Evolutionary conservation across 2,888 invertebrate genomes (phyloP).

Genomic region (Apamea crenata): DNA sequence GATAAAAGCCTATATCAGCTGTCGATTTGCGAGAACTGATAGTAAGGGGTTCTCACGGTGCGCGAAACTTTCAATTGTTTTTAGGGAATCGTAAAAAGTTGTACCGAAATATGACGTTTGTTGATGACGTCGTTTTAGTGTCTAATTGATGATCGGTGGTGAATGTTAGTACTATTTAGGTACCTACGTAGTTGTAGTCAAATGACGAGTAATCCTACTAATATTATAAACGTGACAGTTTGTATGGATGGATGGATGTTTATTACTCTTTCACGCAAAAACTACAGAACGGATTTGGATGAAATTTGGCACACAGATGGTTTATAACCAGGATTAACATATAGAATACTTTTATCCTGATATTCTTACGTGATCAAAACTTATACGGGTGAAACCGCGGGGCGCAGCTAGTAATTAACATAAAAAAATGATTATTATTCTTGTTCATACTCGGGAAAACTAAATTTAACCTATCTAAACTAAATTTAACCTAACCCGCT

Average conservation of each 20-base stretch:
- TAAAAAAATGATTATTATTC: neutral
- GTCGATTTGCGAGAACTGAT: slow-evolving; percentile 67
- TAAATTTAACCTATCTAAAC: no score
- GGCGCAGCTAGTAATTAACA: neutral
- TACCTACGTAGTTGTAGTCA: neutral
- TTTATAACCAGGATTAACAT: no score
- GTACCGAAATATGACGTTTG: slow-evolving; percentile 21
- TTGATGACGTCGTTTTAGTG: slow-evolving; percentile 14
- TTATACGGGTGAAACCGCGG: no score
- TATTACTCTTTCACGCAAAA: no score
- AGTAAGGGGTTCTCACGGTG: slow-evolving; percentile 64
- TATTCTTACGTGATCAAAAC: no score
- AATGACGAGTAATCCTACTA: neutral
- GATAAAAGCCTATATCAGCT: slow-evolving; percentile 60
- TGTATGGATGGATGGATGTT: no score
- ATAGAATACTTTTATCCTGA: no score
- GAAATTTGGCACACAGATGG: no score
- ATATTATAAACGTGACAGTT: no score
- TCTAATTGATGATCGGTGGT: neutral
- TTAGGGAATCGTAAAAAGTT: slow-evolving; percentile 30
- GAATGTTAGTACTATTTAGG: neutral
- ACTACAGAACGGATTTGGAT: no score
- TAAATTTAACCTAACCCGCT: no score
- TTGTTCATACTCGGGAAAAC: neutral
- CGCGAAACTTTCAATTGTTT: slow-evolving; percentile 60